Percentiles rank a stretch among this genome's conserved stretches.
Evolutionary conservation across 1,140 invertebrate genomes (phyloP).

Genomic region (Tenebrio molitor): DNA sequence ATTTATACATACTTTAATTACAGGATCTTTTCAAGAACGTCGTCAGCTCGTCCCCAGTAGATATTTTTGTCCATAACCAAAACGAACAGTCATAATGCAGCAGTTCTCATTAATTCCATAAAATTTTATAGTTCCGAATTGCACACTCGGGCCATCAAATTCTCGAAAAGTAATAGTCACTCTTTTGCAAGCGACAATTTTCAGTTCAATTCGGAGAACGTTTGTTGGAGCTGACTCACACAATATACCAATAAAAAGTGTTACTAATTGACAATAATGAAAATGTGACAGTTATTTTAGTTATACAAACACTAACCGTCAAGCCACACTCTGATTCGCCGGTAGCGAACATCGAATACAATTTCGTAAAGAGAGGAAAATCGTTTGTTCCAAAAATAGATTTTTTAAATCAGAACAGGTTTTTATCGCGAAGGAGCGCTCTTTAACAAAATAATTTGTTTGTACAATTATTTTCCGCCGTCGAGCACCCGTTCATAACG

Average conservation of each 20-base stretch:
- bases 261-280: constrained; percentile 22
- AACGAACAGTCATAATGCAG: no score
- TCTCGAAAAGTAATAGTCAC: constrained; percentile 10
- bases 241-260: constrained; percentile 6
- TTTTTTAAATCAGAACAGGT: neutral
- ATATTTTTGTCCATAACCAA: no score
- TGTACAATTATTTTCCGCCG: constrained; percentile 29
- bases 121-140: no score
- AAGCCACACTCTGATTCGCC: neutral
- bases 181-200: neutral
- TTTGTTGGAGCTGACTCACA: constrained; percentile 17
- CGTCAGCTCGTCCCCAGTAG: no score
- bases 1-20: no score
- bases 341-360: no score
- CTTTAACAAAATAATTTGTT: constrained; percentile 31
- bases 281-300: neutral
- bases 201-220: neutral
- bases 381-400: constrained; percentile 1
- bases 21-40: no score
- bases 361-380: no score
- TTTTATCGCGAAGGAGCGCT: neutral
- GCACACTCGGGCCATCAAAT: neutral
- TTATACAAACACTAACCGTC: neutral
- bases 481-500: constrained; percentile 12
- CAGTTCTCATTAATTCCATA: no score